phyloP scores from a whole-genome alignment of 2,113 vertebrate genomes.

The Anoplopoma fimbria region DNA sequence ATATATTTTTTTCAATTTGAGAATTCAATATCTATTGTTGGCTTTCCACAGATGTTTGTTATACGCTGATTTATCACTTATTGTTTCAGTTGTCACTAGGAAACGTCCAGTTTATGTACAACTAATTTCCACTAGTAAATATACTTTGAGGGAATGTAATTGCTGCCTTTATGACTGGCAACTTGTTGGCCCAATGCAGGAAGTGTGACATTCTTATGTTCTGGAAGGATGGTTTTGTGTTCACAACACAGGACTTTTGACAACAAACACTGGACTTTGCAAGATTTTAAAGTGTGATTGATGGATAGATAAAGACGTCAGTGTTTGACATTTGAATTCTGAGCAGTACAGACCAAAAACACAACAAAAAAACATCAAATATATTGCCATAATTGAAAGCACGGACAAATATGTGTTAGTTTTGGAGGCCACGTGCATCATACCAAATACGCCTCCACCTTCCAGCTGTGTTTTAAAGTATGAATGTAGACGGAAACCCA shows the following conservation, averaged over 20 bases:
- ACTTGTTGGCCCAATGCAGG: neutral
- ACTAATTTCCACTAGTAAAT: neutral
- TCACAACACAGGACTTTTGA: too few relatives aligned
- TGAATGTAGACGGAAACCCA: neutral
- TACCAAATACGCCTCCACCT: neutral
- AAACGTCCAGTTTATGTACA: neutral
- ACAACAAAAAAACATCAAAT: neutral
- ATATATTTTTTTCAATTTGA: neutral
- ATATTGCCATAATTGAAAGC: neutral
- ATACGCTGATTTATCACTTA: neutral
- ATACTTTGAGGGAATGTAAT: neutral
- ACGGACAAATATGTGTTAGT: neutral
- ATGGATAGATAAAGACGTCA: neutral
- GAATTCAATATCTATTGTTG: neutral
- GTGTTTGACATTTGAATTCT: neutral
- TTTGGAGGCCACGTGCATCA: neutral
- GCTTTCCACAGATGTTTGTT: neutral
- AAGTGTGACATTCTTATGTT: neutral
- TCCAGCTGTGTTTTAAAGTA: constrained; percentile 10
- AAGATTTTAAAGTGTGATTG: too few relatives aligned
- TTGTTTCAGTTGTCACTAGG: neutral
- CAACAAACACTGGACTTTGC: too few relatives aligned
- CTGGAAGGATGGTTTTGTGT: neutral
- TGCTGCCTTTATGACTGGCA: neutral
- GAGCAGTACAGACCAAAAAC: neutral